Base-by-base conservation (phyloP, 2,888 invertebrate genomes). In the Leptinotarsa tumamoca region DNA sequence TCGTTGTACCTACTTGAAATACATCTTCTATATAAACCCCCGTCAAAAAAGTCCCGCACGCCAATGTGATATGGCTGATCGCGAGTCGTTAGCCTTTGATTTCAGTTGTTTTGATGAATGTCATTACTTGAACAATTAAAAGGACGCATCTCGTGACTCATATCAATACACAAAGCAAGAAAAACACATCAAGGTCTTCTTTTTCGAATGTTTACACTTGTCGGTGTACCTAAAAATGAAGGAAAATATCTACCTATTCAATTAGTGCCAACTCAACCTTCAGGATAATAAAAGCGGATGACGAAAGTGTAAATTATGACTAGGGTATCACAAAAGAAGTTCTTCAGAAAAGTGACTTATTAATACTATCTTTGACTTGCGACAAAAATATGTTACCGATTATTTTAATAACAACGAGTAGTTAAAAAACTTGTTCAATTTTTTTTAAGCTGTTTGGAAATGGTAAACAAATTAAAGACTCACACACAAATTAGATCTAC, bases 21-120 rank as follows among this genome's bases (percentile, higher is more conserved):
- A 52, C 52, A 5, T 52, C 5, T 52, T 52, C 52, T n/a, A 43
- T 10, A 4, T 7, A 33, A 4, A 17, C 17, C 63, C 5, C 17
- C 17, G n/a, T 5, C n/a, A 33, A n/a, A 43, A 63, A 63, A 27
- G 4, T 5, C 2, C 4, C n/a, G 43, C 14, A 43, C 43, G 43
- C 63, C n/a, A 63, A 63, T 27, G 33, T n/a, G 63, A 63, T 43
- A 43, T 7, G 15, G n/a, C 33, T 63, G 17, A n/a, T 63, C 33
- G 43, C 27, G 63, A 63, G 63, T 63, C 63, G 63, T 33, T 63
- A 63, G 63, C 63, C 43, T 63, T 43, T 63, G 43, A 63, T 63
- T 63, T 33, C 2, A 63, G n/a, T 63, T 63, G 63, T 63, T 63
- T 63, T 63, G 58, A 58, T 58, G 23, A 58, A 58, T 58, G 4